phyloP scores from a whole-genome alignment of 2,113 vertebrate genomes.

The Neotoma lepida region DNA sequence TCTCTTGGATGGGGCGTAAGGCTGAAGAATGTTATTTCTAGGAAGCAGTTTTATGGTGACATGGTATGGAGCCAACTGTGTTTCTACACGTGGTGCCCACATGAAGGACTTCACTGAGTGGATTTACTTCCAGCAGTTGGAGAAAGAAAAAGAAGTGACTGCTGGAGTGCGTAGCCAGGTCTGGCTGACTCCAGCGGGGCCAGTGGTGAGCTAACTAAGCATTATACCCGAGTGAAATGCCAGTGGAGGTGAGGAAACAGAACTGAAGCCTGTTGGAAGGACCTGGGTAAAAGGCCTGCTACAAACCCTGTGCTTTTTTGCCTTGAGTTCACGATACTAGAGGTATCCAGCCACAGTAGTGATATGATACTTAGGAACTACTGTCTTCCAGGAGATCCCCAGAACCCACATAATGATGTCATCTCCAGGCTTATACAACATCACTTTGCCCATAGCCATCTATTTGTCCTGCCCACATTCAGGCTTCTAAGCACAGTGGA shows the following conservation, averaged over 20 bases:
- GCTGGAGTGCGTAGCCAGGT: neutral
- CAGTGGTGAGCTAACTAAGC: neutral
- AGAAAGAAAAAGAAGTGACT: neutral
- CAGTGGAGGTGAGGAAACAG: neutral
- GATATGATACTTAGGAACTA: neutral
- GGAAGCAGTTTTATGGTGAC: slow-evolving; percentile 1
- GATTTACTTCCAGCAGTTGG: neutral
- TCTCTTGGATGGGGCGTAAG: neutral
- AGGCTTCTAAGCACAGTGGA: neutral
- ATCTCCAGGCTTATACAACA: neutral
- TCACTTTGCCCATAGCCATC: neutral
- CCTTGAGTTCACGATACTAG: neutral
- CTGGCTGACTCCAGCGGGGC: neutral
- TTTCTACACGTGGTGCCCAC: slow-evolving; percentile 16
- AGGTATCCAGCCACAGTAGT: neutral
- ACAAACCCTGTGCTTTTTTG: neutral
- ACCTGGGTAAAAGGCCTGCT: neutral
- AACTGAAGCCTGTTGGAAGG: neutral
- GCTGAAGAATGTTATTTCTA: neutral
- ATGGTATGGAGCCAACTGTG: neutral
- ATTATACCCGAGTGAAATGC: neutral
- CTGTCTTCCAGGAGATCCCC: neutral
- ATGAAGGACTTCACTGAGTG: neutral
- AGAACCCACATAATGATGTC: neutral
- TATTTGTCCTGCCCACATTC: too few relatives aligned